A percentile compares a stretch with the other conserved stretches of the same genome.
Evolutionary conservation across 2,797 vertebrate species (phyloP).

Genomic region (Myioborus miniatus): DNA sequence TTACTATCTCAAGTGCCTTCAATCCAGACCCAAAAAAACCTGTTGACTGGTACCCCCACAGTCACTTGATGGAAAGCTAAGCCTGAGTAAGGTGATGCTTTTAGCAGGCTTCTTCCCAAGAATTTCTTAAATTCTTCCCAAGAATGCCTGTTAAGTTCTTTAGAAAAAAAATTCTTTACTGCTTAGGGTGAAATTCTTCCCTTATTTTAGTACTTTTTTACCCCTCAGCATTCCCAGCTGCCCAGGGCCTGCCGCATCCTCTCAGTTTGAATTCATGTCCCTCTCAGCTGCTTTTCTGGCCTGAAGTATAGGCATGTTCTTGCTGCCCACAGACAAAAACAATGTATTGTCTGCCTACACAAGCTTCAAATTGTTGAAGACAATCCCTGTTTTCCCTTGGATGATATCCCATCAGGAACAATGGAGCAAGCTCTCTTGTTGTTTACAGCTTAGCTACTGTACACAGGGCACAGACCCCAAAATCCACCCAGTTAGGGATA

Average conservation of each 20-base stretch:
- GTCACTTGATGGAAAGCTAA: neutral
- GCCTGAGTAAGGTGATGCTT: neutral
- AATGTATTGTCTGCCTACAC: neutral
- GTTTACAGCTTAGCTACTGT: neutral
- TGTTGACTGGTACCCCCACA: accelerated
- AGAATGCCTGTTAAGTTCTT: neutral
- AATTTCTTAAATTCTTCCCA: too few species aligned
- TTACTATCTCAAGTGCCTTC: neutral
- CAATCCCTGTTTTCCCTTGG: slow-evolving; percentile 16
- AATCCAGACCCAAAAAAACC: neutral
- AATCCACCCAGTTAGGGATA: neutral
- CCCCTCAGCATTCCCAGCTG: neutral
- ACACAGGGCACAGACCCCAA: neutral
- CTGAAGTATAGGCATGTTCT: neutral
- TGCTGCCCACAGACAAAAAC: neutral
- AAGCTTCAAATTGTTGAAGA: neutral
- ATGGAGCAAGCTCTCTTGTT: neutral
- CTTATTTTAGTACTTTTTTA: neutral
- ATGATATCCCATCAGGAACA: slow-evolving; percentile 18
- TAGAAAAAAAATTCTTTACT: neutral
- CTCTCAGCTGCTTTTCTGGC: neutral
- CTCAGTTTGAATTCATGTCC: neutral
- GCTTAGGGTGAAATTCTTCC: neutral
- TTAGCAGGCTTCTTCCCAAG: neutral
- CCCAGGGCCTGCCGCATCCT: neutral